Conservation (phyloP, 2,113 vertebrate genomes). For the Paramormyrops kingsleyae region DNA sequence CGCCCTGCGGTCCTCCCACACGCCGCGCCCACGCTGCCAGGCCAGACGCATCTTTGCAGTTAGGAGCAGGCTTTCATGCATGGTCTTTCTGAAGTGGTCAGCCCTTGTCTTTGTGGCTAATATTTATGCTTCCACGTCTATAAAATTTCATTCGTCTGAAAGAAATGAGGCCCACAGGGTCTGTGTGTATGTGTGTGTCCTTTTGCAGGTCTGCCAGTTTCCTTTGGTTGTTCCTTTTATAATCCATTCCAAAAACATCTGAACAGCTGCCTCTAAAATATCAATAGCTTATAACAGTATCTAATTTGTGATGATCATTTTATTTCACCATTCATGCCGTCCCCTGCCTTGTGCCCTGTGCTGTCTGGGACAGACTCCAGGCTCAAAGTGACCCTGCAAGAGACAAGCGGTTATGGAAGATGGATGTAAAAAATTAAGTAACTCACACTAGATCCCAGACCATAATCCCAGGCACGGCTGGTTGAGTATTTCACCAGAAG, state of each 20-base stretch:
- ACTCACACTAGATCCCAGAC: background rate
- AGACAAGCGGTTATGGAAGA: background rate
- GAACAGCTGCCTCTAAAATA: background rate
- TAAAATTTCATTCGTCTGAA: background rate
- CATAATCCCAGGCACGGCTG: background rate
- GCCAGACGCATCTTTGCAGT: background rate
- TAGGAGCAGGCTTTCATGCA: background rate
- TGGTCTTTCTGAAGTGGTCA: background rate
- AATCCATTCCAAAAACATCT: background rate
- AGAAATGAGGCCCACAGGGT: background rate
- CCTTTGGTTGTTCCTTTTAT: background rate
- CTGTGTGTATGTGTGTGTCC: background rate
- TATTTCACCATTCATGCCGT: background rate
- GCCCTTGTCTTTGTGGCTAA: background rate
- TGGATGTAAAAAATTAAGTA: background rate
- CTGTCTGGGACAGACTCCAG: background rate
- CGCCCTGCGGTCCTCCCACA: background rate
- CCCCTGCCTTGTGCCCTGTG: background rate
- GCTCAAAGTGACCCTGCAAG: background rate
- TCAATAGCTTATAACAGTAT: background rate
- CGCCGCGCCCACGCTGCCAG: background rate
- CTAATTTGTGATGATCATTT: background rate
- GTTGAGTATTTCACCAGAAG: background rate
- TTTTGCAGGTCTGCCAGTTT: background rate
- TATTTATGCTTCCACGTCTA: background rate